Evolutionary conservation across 2,113 vertebrate species (phyloP), one percentile per base, ranked within the genome.

Genomic region (Pterocles gutturalis): DNA sequence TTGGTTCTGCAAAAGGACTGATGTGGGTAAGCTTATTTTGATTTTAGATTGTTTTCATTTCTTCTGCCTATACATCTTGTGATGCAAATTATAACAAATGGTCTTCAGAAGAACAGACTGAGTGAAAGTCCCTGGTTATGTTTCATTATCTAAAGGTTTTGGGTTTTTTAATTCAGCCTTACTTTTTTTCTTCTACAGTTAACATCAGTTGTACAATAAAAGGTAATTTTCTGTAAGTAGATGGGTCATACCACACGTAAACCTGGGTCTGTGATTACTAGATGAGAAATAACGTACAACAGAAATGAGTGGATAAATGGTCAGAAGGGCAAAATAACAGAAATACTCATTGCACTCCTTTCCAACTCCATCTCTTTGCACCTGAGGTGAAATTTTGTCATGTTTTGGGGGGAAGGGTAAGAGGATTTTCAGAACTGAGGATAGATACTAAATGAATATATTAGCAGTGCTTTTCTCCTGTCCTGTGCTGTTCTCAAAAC

Each of bases 401-500:
- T 60, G 34, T 76, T 96, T 87, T 14, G 11, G 28, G 53, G 6
- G 28, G 26, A 86, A 82, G 28, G 21, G 45, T 17, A 54, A 72
- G 24, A 34, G 33, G 6, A 36, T 77, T 91, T 96, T 90, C 92
- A 86, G 70, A 93, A 95, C 94, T 89, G 62, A 95, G 46, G 58
- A 53, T 33, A 93, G 84, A 70, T 92, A 77, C 33, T 31, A 72
- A 90, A 81, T 94, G 80, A 96, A 96, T 95, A 72, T 92, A 95
- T 93, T 97, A 88, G 76, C 79, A 92, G 77, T 75, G 90, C 43
- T 95, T 97, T 97, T 95, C 65, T 84, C 83, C 92, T 90, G 86
- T 92, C 79, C 95, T 90, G 49, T 92, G 71, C 85, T 93, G 77
- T 84, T 96, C 94, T 93, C 81, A 81, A 95, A 96, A 96, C 95